These are phyloP conservation scores for Falcunculus frontatus DNA, from an alignment of 2,113 vertebrate genomes.

Conservation along the genomic window DNA sequence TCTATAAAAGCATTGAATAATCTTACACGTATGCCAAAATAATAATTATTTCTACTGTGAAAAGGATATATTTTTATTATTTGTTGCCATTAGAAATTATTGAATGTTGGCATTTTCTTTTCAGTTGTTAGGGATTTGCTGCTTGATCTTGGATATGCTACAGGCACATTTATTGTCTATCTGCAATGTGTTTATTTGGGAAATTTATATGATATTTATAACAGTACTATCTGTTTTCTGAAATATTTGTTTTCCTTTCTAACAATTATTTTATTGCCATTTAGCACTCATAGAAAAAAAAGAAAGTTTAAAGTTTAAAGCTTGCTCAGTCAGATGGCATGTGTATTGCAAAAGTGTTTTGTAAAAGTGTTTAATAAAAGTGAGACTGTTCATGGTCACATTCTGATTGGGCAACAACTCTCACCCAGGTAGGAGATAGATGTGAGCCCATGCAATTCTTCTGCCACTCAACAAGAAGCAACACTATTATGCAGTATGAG, in stretches of 20 bases:
- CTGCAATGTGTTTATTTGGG: background rate
- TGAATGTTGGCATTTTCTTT: background rate
- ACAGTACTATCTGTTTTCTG: background rate
- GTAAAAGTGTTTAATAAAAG: background rate
- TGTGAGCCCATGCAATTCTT: background rate
- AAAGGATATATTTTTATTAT: background rate
- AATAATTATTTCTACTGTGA: background rate
- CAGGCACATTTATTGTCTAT: background rate
- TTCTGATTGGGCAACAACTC: background rate
- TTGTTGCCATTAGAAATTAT: background rate
- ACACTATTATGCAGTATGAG: background rate
- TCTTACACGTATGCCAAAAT: background rate
- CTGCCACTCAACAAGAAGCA: background rate
- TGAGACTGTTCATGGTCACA: background rate
- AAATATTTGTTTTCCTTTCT: background rate
- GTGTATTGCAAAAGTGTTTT: background rate
- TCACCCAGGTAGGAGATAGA: background rate
- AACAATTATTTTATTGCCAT: background rate
- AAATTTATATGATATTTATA: background rate
- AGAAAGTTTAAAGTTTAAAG: background rate
- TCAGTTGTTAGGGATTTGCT: background rate
- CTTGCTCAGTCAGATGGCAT: background rate
- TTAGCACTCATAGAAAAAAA: background rate
- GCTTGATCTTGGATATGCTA: background rate
- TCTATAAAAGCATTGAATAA: background rate